A percentile compares a stretch with the other conserved stretches of the same genome.
Evolutionary conservation across 2,797 vertebrate genomes (phyloP).

Genomic region (Podarcis lilfordi): DNA sequence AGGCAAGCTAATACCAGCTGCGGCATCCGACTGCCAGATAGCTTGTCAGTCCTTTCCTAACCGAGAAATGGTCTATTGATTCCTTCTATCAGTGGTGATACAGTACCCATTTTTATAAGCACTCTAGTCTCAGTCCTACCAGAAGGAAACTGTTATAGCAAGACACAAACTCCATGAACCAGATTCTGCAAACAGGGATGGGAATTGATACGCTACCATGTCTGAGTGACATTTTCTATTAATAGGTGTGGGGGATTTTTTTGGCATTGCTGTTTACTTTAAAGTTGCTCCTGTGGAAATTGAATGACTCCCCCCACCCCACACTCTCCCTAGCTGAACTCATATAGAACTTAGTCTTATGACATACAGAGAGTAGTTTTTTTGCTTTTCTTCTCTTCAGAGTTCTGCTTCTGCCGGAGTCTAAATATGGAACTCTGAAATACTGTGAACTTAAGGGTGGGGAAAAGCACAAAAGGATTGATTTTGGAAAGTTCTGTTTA

Average conservation of each 20-base stretch:
- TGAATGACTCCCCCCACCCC: background rate
- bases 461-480: no score
- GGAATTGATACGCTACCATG: background rate
- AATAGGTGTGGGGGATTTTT: background rate
- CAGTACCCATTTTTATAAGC: background rate
- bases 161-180: rapidly evolving
- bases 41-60: constrained; percentile 18
- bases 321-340: background rate
- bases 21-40: background rate
- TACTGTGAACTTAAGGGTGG: background rate
- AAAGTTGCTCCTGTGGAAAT: constrained; percentile 24
- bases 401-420: background rate
- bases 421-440: background rate
- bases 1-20: background rate
- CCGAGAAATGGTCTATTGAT: background rate
- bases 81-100: background rate
- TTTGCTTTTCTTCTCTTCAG: background rate
- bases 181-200: background rate
- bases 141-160: background rate
- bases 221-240: constrained; percentile 12
- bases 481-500: background rate
- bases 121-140: background rate
- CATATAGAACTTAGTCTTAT: background rate
- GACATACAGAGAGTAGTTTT: background rate
- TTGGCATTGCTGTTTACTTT: constrained; percentile 22